A percentile compares a stretch with the other conserved stretches of the same genome.
Evolutionary conservation across 2,888 invertebrate genomes (phyloP).

Genomic region (Conops quadrifasciatus): DNA sequence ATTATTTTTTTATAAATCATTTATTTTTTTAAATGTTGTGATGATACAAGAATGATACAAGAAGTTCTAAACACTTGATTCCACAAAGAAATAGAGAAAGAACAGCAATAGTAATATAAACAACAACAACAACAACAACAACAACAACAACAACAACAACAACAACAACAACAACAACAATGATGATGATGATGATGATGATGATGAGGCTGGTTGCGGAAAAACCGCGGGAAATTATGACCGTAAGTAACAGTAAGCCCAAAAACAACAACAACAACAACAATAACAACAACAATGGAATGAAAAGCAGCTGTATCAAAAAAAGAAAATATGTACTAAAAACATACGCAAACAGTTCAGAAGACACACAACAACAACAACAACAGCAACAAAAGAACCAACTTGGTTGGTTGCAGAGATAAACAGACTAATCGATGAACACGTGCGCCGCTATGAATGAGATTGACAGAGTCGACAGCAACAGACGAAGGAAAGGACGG

Average conservation of each 20-base stretch:
- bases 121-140: too few species aligned
- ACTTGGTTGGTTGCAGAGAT: too few species aligned
- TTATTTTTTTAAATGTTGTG: too few species aligned
- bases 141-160: not conserved
- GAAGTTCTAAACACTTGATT: too few species aligned
- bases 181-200: not conserved
- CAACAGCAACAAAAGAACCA: constrained; percentile 14
- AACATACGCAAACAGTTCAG: not conserved
- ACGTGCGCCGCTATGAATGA: not conserved
- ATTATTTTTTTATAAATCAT: too few species aligned
- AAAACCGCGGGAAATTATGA: not conserved
- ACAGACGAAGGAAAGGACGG: not conserved
- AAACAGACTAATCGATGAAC: not conserved
- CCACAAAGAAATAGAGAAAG: too few species aligned
- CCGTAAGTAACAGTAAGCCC: not conserved
- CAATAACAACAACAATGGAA: not conserved
- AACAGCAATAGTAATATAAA: too few species aligned
- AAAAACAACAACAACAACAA: too few species aligned
- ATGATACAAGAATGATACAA: too few species aligned
- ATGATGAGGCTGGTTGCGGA: not conserved
- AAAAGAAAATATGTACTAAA: not conserved
- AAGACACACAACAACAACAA: not conserved
- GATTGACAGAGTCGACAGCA: not conserved
- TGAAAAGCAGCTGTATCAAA: not conserved
- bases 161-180: not conserved